phyloP scores from a whole-genome alignment of 37 sponge, comb jelly and placozoan species.

The Agelas oroides region DNA sequence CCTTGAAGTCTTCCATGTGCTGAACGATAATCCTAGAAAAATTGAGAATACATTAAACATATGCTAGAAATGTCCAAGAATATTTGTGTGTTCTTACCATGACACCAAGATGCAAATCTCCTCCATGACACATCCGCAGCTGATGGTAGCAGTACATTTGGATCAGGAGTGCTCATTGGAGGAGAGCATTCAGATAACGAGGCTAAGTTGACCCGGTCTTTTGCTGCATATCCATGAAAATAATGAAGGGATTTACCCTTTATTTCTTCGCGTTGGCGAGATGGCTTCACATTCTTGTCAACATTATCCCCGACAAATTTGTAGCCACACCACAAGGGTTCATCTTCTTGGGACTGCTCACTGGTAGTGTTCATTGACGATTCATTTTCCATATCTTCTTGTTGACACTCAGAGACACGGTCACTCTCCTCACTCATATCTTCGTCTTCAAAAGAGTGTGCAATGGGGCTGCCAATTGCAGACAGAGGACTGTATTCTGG shows the following conservation, averaged over 20 bases:
- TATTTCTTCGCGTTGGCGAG: slow-evolving; percentile 1
- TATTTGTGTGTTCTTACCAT: not conserved
- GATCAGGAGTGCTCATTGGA: not conserved
- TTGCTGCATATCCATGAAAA: slow-evolving; percentile 35
- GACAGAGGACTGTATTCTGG: too few relatives aligned
- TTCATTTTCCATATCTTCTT: too few relatives aligned
- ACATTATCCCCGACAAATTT: slow-evolving; percentile 39
- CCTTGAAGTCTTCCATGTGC: slow-evolving; percentile 2
- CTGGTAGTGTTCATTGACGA: too few relatives aligned
- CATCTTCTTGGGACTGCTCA: too few relatives aligned
- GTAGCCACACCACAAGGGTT: slow-evolving; percentile 24
- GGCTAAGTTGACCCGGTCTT: slow-evolving; percentile 6
- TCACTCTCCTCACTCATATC: too few relatives aligned
- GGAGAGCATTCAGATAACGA: slow-evolving; percentile 1
- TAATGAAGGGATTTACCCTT: slow-evolving; percentile 2
- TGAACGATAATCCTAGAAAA: slow-evolving; percentile 4
- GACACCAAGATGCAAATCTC: not conserved
- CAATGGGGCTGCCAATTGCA: too few relatives aligned
- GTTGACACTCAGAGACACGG: too few relatives aligned
- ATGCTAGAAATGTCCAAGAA: too few relatives aligned
- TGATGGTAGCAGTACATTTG: not conserved
- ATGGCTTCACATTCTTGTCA: slow-evolving; percentile 44
- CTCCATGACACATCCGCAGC: not conserved
- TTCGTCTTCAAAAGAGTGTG: too few relatives aligned
- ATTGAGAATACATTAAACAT: not conserved